These are phyloP conservation scores for Xyrauchen texanus DNA, from an alignment of 2,113 vertebrate genomes.

Conservation along the genomic window DNA sequence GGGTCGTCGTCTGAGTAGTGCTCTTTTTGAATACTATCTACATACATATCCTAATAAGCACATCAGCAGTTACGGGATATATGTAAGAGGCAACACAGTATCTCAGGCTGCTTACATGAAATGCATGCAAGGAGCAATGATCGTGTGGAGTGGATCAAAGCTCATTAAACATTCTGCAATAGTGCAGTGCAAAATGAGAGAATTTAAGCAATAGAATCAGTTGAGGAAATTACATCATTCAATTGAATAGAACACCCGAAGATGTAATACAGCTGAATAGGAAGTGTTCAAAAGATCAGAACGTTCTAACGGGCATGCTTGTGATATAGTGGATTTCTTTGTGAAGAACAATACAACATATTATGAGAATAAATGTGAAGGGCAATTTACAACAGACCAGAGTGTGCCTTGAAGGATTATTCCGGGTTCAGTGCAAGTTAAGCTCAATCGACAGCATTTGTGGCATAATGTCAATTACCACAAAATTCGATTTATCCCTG, in stretches of 20 bases:
- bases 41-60: constrained; percentile 34
- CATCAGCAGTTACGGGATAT: constrained; percentile 53
- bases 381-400: too few relatives aligned
- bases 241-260: not conserved
- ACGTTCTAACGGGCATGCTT: too few relatives aligned
- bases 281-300: too few relatives aligned
- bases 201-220: not conserved
- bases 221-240: constrained; percentile 9
- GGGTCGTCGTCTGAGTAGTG: constrained; percentile 30
- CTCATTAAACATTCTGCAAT: constrained; percentile 15
- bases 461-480: too few relatives aligned
- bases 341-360: too few relatives aligned
- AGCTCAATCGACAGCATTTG: too few relatives aligned
- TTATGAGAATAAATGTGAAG: too few relatives aligned
- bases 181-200: not conserved
- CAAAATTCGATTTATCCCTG: too few relatives aligned
- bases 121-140: constrained; percentile 67
- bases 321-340: too few relatives aligned
- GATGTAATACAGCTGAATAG: too few relatives aligned
- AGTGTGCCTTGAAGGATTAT: too few relatives aligned
- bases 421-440: too few relatives aligned
- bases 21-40: constrained; percentile 10
- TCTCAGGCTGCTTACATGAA: constrained; percentile 55
- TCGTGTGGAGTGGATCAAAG: constrained; percentile 14
- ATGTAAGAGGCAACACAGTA: constrained; percentile 59